Evolutionary conservation across 2,113 vertebrate species (phyloP).

Genomic region (Aphelocoma coerulescens): DNA sequence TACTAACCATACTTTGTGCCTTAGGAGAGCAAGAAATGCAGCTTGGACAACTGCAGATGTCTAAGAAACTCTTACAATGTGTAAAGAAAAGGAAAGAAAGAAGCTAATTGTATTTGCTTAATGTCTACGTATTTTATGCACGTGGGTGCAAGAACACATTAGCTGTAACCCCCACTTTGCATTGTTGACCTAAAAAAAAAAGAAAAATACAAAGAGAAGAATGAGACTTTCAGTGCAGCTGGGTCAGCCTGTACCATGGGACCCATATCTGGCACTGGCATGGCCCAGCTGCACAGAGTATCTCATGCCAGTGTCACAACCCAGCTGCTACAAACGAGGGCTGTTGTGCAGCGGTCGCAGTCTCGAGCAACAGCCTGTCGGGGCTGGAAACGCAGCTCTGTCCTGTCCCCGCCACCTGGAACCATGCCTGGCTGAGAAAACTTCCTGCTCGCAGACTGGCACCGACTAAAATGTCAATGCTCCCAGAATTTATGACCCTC

Average conservation of each 20-base stretch:
- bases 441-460: conserved; percentile 25
- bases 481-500: background rate
- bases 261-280: background rate
- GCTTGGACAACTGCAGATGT: background rate
- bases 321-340: background rate
- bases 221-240: conserved; percentile 54
- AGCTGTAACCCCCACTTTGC: background rate
- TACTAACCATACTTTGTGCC: background rate
- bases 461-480: background rate
- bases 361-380: conserved; percentile 1
- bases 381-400: conserved; percentile 9
- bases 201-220: background rate
- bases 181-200: background rate
- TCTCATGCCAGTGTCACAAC: conserved; percentile 39
- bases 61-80: background rate
- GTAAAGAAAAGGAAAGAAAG: background rate
- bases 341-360: background rate
- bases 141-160: background rate
- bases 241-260: conserved; percentile 49
- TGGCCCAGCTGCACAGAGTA: conserved; percentile 42
- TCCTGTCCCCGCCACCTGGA: conserved; percentile 55
- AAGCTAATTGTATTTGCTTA: background rate
- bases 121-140: background rate
- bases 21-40: background rate
- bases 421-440: conserved; percentile 10